Base-by-base conservation (phyloP, 1,140 invertebrate species). In the Pogonognathellus flavescens region DNA sequence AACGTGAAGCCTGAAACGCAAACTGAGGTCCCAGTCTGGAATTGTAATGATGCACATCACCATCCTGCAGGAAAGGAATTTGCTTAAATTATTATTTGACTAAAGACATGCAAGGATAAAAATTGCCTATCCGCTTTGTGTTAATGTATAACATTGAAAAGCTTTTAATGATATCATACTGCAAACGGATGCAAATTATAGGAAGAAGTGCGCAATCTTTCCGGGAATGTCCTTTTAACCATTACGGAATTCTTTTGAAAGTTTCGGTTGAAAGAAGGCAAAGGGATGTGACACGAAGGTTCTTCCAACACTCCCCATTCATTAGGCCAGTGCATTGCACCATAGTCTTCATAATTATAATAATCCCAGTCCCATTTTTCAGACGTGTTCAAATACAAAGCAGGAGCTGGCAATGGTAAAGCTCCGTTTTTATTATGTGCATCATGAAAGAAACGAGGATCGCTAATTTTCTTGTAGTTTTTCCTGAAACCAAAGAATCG, bases 321-420 rank as follows among this genome's bases (percentile, higher is more conserved):
- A 31, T 49, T 31, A 6, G 22, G 22, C 70, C 70, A 76, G 2
- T 16, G 31, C 25, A 76, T 49, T 50, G 5, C n/a, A 1, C 5
- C 4, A 7, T 41, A 76, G n/a, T 76, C 31, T 49, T 76, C 70
- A 18, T 16, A 20, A n/a, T 76, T 50, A 18, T 76, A 76, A 31
- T 76, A 76, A 50, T 76, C 70, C 70, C 70, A 76, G 16, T 76
- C 70, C 70, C 70, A 76, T 50, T 76, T 76, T 8, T 76, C 70
- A 76, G 41, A 0, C 6, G 16, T 6, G 7, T 13, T 4, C 11
- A 31, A 0, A 9, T 50, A 49, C 7, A n/a, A 7, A n/a, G 16
- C 41, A 8, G 25, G 41, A 49, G 49, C 25, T 6, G 70, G 31
- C 11, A 57, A 57, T 57, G 11, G 53, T n/a, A 57, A 57, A n/a